phyloP scores from a whole-genome alignment of 2,797 vertebrate genomes.

The Perdix hodgsoniae region DNA sequence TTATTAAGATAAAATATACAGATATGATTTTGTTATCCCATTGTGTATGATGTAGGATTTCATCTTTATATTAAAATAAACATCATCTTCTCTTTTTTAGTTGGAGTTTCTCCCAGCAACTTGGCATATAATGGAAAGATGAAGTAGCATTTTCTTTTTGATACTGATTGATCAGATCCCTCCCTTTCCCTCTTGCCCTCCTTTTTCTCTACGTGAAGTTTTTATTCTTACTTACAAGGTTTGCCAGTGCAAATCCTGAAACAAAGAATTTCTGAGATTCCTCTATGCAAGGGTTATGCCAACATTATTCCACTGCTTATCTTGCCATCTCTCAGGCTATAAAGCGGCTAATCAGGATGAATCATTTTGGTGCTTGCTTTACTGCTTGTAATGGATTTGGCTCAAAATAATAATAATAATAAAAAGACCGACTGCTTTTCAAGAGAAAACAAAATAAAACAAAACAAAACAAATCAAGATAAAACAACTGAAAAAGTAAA shows the following conservation, averaged over 20 bases:
- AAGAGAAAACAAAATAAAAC: not conserved
- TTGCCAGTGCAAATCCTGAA: not conserved
- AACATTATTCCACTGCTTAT: not conserved
- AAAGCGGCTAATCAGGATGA: not conserved
- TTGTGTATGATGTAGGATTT: not conserved
- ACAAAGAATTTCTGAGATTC: not conserved
- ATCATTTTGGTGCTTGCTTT: not conserved
- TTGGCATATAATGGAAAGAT: not conserved
- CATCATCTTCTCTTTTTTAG: not conserved
- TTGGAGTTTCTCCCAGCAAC: not conserved
- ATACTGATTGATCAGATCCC: not conserved
- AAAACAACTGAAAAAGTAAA: not conserved
- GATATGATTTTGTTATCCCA: not conserved
- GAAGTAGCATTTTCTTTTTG: not conserved
- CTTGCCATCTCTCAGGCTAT: not conserved
- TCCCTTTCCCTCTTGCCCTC: accelerated
- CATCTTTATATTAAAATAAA: not conserved
- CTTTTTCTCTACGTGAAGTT: not conserved
- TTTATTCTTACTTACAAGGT: not conserved
- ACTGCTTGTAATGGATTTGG: not conserved
- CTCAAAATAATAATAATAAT: too few species aligned
- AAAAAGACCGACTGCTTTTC: not conserved
- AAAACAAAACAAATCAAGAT: not conserved
- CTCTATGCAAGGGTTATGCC: not conserved
- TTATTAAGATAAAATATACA: not conserved